A percentile compares a stretch with the other conserved stretches of the same genome.
Evolutionary conservation across 1,140 invertebrate species (phyloP).

Genomic region (Meloidogyne hapla): DNA sequence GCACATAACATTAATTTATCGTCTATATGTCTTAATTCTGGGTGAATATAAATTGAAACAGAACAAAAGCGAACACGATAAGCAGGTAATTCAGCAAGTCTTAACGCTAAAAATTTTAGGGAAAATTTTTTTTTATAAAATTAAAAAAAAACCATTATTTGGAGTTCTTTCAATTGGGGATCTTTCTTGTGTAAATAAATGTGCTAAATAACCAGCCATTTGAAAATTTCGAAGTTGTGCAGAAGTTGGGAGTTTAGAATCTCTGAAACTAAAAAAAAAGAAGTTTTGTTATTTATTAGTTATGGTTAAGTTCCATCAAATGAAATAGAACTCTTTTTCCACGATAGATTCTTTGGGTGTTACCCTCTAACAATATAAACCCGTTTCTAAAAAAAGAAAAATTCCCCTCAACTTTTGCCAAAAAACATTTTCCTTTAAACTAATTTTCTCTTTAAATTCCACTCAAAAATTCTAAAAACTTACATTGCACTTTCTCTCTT

Average conservation of each 20-base stretch:
- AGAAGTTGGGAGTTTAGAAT: not conserved
- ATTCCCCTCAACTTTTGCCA: constrained; percentile 3
- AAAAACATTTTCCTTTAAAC: too few relatives aligned
- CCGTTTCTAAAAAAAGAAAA: too few relatives aligned
- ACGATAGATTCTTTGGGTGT: too few relatives aligned
- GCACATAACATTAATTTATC: constrained; percentile 34
- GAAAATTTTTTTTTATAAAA: not conserved
- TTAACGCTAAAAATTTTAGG: constrained; percentile 10
- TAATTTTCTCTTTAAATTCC: too few relatives aligned
- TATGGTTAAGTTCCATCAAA: too few relatives aligned
- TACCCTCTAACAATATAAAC: too few relatives aligned
- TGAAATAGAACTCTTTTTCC: too few relatives aligned
- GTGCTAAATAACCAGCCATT: constrained; percentile 36
- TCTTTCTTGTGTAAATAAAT: constrained; percentile 20
- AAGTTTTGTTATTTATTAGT: constrained; percentile 11
- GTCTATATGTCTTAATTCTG: constrained; percentile 28
- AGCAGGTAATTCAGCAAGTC: constrained; percentile 21
- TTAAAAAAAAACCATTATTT: not conserved
- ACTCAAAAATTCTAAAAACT: not conserved
- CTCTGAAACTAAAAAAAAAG: not conserved
- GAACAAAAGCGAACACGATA: constrained; percentile 34
- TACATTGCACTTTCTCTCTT: not conserved
- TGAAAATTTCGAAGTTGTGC: constrained; percentile 35
- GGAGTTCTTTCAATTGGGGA: not conserved
- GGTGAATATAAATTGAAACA: constrained; percentile 37